phyloP scores from a whole-genome alignment of 2,888 invertebrate genomes.

The Perdita meconis region DNA sequence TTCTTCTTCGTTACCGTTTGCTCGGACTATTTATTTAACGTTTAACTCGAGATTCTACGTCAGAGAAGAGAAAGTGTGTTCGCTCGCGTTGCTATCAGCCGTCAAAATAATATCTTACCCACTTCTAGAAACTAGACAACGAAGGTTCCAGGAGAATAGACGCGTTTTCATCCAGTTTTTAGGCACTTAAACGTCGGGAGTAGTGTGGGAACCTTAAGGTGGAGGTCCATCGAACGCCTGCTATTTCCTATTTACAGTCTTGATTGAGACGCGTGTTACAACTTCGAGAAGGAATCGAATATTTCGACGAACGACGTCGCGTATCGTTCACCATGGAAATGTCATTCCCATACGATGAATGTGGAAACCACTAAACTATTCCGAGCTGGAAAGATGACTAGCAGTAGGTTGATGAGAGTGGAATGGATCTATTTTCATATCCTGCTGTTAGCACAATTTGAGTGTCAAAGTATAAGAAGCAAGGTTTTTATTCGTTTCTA shows the following conservation, averaged over 20 bases:
- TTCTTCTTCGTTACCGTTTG: background rate
- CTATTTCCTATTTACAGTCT: conserved; percentile 71
- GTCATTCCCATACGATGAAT: background rate
- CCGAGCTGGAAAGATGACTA: no score
- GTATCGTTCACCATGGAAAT: background rate
- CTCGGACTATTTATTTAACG: background rate
- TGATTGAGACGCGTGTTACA: conserved; percentile 56
- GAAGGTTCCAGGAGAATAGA: conserved; percentile 62
- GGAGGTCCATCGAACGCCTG: conserved; percentile 59
- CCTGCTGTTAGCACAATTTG: no score
- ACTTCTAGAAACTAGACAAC: conserved; percentile 64
- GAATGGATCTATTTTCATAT: no score
- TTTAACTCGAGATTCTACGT: conserved; percentile 26
- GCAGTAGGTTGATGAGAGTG: no score
- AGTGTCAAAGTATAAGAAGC: no score
- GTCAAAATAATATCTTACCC: conserved; percentile 60
- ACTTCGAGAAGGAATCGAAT: conserved; percentile 36
- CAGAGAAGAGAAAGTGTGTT: conserved; percentile 10
- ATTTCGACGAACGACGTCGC: conserved; percentile 21
- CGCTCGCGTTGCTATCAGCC: no score
- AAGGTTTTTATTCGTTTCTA: no score
- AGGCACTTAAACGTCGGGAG: conserved; percentile 71
- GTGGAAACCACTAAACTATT: background rate
- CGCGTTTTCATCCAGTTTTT: conserved; percentile 59
- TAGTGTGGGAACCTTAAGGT: conserved; percentile 63